These are phyloP conservation scores for Lasioglossum morio DNA, from an alignment of 2,888 invertebrate genomes.

Conservation along the genomic window DNA sequence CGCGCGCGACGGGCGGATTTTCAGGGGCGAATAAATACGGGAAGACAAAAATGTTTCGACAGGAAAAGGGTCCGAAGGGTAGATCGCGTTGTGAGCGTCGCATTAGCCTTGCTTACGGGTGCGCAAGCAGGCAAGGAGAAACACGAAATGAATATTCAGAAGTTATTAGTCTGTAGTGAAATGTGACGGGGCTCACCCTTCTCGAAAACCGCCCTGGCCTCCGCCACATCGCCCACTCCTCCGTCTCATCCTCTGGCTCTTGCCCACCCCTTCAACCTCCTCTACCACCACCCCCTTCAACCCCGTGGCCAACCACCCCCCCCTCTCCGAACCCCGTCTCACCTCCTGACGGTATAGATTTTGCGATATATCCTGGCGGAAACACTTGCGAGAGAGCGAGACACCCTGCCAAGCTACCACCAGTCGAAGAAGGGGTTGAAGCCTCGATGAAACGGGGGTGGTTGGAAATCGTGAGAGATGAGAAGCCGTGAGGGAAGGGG, in stretches of 20 bases:
- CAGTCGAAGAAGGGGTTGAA: slow-evolving; percentile 77
- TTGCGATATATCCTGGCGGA: slow-evolving; percentile 82
- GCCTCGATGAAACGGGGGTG: slow-evolving; percentile 71
- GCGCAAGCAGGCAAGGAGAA: slow-evolving; percentile 83
- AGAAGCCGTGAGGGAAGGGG: slow-evolving; percentile 57
- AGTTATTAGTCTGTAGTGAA: slow-evolving; percentile 85
- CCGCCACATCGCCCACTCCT: slow-evolving; percentile 72
- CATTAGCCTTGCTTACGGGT: slow-evolving; percentile 81
- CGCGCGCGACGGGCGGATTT: not conserved
- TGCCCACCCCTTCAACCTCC: slow-evolving; percentile 49
- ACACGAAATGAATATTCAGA: slow-evolving; percentile 85
- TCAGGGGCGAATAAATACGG: slow-evolving; percentile 5
- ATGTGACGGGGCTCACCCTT: slow-evolving; percentile 84
- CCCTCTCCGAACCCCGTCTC: slow-evolving; percentile 54
- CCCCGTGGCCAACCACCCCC: slow-evolving; percentile 38
- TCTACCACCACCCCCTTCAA: slow-evolving; percentile 41
- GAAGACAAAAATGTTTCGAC: not conserved
- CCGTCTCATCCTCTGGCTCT: slow-evolving; percentile 57
- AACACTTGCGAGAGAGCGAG: slow-evolving; percentile 74
- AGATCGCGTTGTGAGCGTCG: slow-evolving; percentile 78
- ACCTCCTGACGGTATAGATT: slow-evolving; percentile 80
- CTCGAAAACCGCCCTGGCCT: slow-evolving; percentile 77
- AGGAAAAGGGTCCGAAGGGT: slow-evolving; percentile 26
- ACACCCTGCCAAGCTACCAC: slow-evolving; percentile 64
- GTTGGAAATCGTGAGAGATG: slow-evolving; percentile 37